Percentiles rank a stretch among this genome's conserved stretches.
Evolutionary conservation across 2,797 vertebrate genomes (phyloP).

Genomic region (Spondyliosoma cantharus): DNA sequence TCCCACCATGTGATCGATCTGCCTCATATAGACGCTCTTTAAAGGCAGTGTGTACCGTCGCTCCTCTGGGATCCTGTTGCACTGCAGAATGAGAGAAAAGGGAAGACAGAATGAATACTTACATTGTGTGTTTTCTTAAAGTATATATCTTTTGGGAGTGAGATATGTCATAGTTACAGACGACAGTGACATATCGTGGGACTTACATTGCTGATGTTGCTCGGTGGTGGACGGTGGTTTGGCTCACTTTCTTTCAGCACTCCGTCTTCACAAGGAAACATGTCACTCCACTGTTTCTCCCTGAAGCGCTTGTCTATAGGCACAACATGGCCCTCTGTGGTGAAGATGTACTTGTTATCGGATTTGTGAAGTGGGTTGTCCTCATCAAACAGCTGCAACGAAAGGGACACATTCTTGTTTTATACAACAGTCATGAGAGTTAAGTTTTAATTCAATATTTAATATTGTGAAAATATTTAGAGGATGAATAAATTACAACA

Average conservation of each 20-base stretch:
- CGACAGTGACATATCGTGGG: not conserved
- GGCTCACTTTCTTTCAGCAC: slow-evolving; percentile 60
- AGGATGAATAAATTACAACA: too few relatives aligned
- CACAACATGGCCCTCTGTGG: slow-evolving; percentile 96
- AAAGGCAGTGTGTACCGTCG: slow-evolving; percentile 91
- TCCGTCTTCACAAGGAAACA: slow-evolving; percentile 81
- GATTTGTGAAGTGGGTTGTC: slow-evolving; percentile 96
- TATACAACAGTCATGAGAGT: not conserved
- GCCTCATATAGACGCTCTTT: slow-evolving; percentile 98
- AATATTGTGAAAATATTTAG: not conserved
- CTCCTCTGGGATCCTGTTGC: slow-evolving; percentile 93
- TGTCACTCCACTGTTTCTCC: slow-evolving; percentile 89
- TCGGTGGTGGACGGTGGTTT: slow-evolving; percentile 56
- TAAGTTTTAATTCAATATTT: not conserved
- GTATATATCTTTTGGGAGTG: too few relatives aligned
- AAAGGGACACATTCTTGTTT: not conserved
- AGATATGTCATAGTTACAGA: too few relatives aligned
- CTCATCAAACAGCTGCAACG: slow-evolving; percentile 93
- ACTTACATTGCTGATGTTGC: slow-evolving; percentile 89
- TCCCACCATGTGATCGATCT: slow-evolving; percentile 99
- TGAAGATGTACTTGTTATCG: slow-evolving; percentile 96
- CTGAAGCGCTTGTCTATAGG: slow-evolving; percentile 93
- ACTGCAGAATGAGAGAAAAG: slow-evolving; percentile 80
- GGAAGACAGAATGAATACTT: not conserved
- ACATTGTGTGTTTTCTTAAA: not conserved